These are phyloP conservation scores for Diarsia mendica DNA, from an alignment of 2,888 invertebrate species.

Conservation along the genomic window DNA sequence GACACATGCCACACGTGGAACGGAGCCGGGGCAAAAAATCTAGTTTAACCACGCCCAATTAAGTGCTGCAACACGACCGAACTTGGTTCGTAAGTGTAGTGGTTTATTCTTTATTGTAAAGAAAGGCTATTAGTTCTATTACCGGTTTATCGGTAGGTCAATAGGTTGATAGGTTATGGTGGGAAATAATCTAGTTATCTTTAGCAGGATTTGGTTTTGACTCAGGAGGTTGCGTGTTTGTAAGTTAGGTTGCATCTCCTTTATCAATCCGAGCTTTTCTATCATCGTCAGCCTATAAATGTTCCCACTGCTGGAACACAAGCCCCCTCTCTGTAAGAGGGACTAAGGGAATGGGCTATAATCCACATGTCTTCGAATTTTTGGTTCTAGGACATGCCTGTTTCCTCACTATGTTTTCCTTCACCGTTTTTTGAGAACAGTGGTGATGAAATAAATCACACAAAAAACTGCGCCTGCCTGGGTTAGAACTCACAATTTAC, in stretches of 20 bases:
- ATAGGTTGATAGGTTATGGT: conserved; percentile 46
- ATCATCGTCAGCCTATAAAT: no score
- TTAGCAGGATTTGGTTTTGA: conserved; percentile 12
- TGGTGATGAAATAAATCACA: no score
- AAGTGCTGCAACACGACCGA: conserved; percentile 35
- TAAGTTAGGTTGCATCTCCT: neutral
- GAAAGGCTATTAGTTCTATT: conserved; percentile 27
- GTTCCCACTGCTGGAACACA: no score
- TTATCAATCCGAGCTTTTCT: neutral
- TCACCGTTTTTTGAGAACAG: no score
- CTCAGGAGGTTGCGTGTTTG: neutral
- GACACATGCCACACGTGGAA: conserved; percentile 58
- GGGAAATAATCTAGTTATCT: conserved; percentile 5
- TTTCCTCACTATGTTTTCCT: no score
- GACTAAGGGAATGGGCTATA: no score
- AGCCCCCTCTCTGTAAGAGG: no score
- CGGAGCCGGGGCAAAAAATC: conserved; percentile 43
- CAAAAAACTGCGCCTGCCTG: no score
- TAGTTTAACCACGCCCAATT: conserved; percentile 52
- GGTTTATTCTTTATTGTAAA: conserved; percentile 34
- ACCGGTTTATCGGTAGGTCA: conserved; percentile 46
- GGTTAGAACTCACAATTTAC: no score
- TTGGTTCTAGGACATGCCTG: no score
- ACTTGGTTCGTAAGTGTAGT: conserved; percentile 35
- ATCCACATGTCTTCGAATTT: no score